Conservation (phyloP, 2,797 vertebrate genomes). For the Delichon dasypus region DNA sequence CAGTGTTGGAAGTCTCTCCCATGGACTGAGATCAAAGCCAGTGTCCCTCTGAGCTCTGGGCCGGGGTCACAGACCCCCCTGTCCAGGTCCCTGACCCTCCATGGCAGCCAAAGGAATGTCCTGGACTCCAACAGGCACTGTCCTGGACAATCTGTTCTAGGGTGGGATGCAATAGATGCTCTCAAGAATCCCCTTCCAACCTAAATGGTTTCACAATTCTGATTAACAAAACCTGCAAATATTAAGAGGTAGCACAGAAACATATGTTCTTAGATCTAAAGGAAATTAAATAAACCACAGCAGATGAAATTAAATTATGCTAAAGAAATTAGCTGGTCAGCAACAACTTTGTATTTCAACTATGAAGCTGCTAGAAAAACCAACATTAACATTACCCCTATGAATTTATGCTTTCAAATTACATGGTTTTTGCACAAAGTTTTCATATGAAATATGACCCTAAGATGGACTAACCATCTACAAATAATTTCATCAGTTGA, state of each 20-base stretch:
- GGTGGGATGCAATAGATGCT: fast-evolving
- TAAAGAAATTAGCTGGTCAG: not conserved
- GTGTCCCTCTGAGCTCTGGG: too few species aligned
- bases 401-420: not conserved
- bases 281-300: not conserved
- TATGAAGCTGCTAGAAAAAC: not conserved
- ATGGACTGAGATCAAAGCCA: too few species aligned
- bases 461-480: not conserved
- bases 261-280: not conserved
- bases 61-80: too few species aligned
- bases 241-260: not conserved
- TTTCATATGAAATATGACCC: not conserved
- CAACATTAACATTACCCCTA: not conserved
- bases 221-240: not conserved
- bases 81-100: too few species aligned
- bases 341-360: not conserved
- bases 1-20: too few species aligned
- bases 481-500: not conserved
- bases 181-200: not conserved
- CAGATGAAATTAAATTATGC: not conserved
- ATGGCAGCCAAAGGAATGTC: too few species aligned
- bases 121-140: too few species aligned
- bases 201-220: not conserved
- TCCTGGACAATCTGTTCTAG: not conserved
- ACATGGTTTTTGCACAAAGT: not conserved